Base-by-base conservation (phyloP, 1,140 invertebrate genomes). In the Calosoma granatense region DNA sequence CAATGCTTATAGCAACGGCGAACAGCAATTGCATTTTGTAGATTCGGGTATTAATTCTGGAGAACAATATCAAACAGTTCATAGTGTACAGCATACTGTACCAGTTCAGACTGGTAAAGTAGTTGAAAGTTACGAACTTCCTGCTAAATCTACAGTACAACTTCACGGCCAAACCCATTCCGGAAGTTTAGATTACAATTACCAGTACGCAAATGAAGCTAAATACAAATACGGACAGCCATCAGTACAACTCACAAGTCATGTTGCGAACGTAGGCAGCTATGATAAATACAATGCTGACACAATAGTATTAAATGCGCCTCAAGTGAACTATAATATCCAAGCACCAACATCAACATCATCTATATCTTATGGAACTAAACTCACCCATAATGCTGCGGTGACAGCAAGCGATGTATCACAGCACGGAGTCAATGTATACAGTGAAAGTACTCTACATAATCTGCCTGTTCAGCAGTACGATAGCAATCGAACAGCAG, bases 201-300 rank as follows among this genome's bases (percentile, higher is more conserved):
- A 47, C 17, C 41, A 47, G 15, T 47, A 11, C 17, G 41, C 41
- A 4, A 47, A 47, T 47, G 41, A 47, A 47, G 41, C 41, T 47
- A 17, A 47, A 47, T 47, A 47, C 17, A 47, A 47, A 3, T n/a
- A n/a, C n/a, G 15, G 9, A 11, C 41, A 47, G 17, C 41, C 41
- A 11, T 4, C 15, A 4, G 41, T 47, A 4, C 17, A 9, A 17
- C 41, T 12, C 4, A 47, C 41, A 47, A 36, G 26, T 36, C 26
- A 36, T 36, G n/a, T n/a, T n/a, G 26, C 26, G 26, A 47, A 47
- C 41, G 41, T 47, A 17, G 41, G 41, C 41, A 17, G 6, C 17
- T 47, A 12, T 47, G 41, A 47, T 47, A 47, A 47, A 47, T 47
- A 47, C 17, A 47, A 47, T 47, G 41, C 3, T 12, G 41, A 6